Conservation (phyloP, 37 sponge, comb jelly and placozoan species). For the Agelas oroides region DNA sequence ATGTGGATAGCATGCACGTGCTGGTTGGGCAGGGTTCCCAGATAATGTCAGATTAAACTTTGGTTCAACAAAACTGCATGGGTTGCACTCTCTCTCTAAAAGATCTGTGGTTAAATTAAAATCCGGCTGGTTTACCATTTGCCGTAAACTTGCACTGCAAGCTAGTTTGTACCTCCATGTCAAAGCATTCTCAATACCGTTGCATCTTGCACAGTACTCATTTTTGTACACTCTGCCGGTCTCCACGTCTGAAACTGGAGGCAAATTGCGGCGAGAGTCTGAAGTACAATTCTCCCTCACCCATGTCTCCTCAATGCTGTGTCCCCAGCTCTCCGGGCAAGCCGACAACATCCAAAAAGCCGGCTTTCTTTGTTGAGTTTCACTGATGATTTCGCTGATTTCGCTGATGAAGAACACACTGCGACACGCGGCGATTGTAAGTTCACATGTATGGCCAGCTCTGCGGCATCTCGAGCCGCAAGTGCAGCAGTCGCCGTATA, state of each 20-base stretch:
- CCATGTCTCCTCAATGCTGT: too few species aligned
- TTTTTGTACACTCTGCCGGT: slow-evolving; percentile 57
- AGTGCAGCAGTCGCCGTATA: slow-evolving; percentile 42
- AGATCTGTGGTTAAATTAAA: neutral
- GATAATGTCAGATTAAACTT: neutral
- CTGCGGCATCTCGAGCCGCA: neutral
- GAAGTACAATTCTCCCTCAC: neutral
- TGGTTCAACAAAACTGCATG: neutral
- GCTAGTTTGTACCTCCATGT: slow-evolving; percentile 16
- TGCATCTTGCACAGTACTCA: slow-evolving; percentile 55
- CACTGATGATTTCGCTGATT: too few species aligned
- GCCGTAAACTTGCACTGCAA: neutral
- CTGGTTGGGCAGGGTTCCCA: neutral
- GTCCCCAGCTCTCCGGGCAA: slow-evolving; percentile 32
- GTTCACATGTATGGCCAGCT: neutral
- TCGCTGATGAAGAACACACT: too few species aligned
- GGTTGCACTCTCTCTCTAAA: neutral
- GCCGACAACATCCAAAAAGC: slow-evolving; percentile 25
- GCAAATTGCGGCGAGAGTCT: neutral
- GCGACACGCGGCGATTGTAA: neutral
- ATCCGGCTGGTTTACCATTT: neutral
- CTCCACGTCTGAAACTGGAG: slow-evolving; percentile 33
- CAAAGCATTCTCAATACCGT: slow-evolving; percentile 1
- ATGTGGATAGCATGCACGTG: slow-evolving; percentile 4
- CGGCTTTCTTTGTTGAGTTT: too few species aligned